These are phyloP conservation scores for Leptinotarsa lineolata DNA, from an alignment of 1,140 invertebrate species.

Conservation along the genomic window DNA sequence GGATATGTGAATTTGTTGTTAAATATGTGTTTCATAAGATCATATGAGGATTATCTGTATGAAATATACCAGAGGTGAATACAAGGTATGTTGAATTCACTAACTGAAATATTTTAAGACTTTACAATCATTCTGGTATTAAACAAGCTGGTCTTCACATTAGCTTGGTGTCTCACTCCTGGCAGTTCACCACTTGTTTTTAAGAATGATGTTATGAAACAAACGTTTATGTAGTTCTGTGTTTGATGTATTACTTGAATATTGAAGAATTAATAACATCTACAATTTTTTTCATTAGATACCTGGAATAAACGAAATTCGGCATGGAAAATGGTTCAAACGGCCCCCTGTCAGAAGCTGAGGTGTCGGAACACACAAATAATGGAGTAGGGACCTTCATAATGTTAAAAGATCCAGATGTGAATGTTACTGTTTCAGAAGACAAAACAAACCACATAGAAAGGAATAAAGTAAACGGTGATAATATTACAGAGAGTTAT, in stretches of 20 bases:
- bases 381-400: constrained; percentile 42
- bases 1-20: constrained; percentile 50
- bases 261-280: too few species aligned
- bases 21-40: constrained; percentile 33
- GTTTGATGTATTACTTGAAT: too few species aligned
- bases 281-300: constrained; percentile 6
- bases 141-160: constrained; percentile 14
- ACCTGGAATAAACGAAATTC: constrained; percentile 34
- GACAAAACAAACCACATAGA: constrained; percentile 29
- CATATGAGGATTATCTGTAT: constrained; percentile 24
- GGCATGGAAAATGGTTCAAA: constrained; percentile 56
- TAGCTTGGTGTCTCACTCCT: constrained; percentile 30
- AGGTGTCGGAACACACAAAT: constrained; percentile 33
- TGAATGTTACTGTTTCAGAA: constrained; percentile 35
- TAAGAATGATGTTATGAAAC: not conserved
- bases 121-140: not conserved
- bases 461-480: constrained; percentile 42
- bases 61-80: constrained; percentile 22
- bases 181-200: constrained; percentile 1
- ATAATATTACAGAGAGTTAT: constrained; percentile 34
- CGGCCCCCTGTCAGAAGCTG: constrained; percentile 32
- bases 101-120: not conserved
- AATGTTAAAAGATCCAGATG: constrained; percentile 51
- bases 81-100: constrained; percentile 21
- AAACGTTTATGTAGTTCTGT: not conserved